A percentile compares a stretch with the other conserved stretches of the same genome.
Conservation (phyloP, 2,888 invertebrate species). For the Lobophora halterata region DNA sequence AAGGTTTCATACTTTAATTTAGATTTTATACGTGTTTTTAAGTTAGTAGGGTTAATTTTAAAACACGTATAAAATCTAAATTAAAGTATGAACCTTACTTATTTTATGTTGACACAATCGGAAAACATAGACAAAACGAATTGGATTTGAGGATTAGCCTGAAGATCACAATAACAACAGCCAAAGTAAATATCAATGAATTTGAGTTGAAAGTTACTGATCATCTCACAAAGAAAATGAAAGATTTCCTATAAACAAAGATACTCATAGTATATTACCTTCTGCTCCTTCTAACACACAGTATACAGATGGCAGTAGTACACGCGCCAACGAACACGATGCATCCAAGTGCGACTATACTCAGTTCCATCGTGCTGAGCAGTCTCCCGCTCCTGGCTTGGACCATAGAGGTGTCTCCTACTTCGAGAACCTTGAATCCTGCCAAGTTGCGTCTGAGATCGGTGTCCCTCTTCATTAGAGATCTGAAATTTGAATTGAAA, state of each 20-base stretch:
- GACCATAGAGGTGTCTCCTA: slow-evolving; percentile 71
- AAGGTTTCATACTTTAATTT: no score
- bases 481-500: slow-evolving; percentile 61
- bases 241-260: background rate
- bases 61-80: no score
- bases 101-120: no score
- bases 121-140: no score
- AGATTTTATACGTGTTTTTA: no score
- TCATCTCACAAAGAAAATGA: no score
- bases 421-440: slow-evolving; percentile 84
- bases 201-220: no score
- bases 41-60: no score
- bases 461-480: slow-evolving; percentile 81
- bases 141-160: no score
- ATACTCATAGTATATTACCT: slow-evolving; percentile 61
- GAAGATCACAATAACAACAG: no score
- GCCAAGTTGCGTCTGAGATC: slow-evolving; percentile 84
- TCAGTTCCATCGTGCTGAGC: slow-evolving; percentile 88
- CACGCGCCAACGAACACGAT: slow-evolving; percentile 91
- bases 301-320: slow-evolving; percentile 88
- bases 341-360: slow-evolving; percentile 89
- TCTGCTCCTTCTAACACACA: slow-evolving; percentile 84
- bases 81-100: no score
- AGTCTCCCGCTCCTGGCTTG: slow-evolving; percentile 58
- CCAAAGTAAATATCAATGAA: no score